A percentile compares a stretch with the other conserved stretches of the same genome.
phyloP scores from a whole-genome alignment of 2,113 vertebrate genomes.

The Noctilio leporinus region DNA sequence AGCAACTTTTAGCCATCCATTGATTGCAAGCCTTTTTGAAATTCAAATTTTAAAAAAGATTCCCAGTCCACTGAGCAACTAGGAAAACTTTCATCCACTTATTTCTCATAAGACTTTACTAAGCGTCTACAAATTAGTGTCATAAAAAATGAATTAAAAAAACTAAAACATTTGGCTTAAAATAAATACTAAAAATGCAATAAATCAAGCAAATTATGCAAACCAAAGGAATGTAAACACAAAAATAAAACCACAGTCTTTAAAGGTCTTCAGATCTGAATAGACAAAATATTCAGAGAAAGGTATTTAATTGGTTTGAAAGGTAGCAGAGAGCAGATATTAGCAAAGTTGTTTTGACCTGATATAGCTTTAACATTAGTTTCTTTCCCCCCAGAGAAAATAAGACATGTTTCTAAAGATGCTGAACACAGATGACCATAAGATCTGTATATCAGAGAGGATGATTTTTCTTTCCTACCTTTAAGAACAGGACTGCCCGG shows the following conservation, averaged over 20 bases:
- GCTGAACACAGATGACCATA: background rate
- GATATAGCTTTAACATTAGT: background rate
- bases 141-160: constrained; percentile 73
- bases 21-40: constrained; percentile 51
- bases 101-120: constrained; percentile 72
- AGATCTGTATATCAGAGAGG: background rate
- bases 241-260: constrained; percentile 75
- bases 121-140: constrained; percentile 79
- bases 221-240: constrained; percentile 81
- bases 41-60: constrained; percentile 37
- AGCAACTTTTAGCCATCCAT: constrained; percentile 21
- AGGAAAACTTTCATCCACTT: constrained; percentile 70
- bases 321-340: constrained; percentile 78
- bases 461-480: background rate
- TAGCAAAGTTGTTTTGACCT: constrained; percentile 36
- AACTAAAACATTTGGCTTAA: constrained; percentile 82
- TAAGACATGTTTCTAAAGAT: background rate
- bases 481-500: background rate
- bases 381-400: background rate
- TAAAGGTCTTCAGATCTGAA: constrained; percentile 75
- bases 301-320: constrained; percentile 84
- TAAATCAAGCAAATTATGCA: constrained; percentile 78
- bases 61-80: constrained; percentile 29
- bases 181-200: constrained; percentile 86
- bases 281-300: constrained; percentile 79